Evolutionary conservation across 2,797 vertebrate genomes (phyloP).

Genomic region (Buphagus erythrorhynchus): DNA sequence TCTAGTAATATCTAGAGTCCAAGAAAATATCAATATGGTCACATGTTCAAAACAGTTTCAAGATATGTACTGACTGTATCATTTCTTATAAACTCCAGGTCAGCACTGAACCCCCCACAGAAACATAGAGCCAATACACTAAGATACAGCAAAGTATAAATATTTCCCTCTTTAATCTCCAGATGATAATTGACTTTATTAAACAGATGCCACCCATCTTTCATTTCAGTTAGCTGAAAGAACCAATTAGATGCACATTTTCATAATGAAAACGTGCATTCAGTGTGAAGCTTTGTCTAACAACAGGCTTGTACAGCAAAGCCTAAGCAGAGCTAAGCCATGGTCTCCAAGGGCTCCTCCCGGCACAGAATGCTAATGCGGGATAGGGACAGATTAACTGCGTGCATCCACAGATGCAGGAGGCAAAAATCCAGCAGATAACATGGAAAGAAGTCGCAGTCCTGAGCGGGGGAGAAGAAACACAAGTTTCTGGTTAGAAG

Average conservation of each 20-base stretch:
- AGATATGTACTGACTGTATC: not conserved
- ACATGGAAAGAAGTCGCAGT: not conserved
- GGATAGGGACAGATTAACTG: not conserved
- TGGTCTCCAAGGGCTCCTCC: not conserved
- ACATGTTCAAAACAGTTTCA: not conserved
- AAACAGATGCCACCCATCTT: conserved; percentile 27
- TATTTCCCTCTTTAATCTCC: not conserved
- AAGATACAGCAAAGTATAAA: not conserved
- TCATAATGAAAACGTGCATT: conserved; percentile 16
- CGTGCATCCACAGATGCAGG: not conserved
- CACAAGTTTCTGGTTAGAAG: not conserved
- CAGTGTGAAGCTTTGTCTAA: not conserved
- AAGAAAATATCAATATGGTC: not conserved
- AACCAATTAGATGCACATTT: conserved; percentile 13
- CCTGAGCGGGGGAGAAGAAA: rapidly evolving
- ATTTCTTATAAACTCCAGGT: not conserved
- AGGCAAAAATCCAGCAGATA: not conserved
- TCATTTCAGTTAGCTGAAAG: conserved; percentile 8
- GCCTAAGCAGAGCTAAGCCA: conserved; percentile 28
- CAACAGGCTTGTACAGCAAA: conserved; percentile 19
- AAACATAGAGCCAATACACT: not conserved
- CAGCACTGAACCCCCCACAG: not conserved
- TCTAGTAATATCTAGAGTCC: not conserved
- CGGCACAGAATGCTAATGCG: not conserved
- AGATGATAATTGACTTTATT: not conserved